Conservation (phyloP, 35 echinoderm and acorn worm genomes). For the Holothuria glaberrima region DNA sequence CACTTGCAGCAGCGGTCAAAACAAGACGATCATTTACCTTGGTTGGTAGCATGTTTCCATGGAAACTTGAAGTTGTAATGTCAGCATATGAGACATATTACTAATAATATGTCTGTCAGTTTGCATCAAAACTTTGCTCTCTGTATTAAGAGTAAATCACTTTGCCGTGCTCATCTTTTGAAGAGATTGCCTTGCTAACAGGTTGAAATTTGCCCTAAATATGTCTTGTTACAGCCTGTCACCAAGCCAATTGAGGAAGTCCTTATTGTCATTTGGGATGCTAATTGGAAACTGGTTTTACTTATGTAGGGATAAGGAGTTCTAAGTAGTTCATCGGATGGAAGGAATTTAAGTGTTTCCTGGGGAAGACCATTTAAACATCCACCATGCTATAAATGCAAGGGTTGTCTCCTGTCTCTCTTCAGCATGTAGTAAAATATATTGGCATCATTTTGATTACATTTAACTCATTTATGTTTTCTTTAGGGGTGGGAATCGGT, state of each 20-base stretch:
- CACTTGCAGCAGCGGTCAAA: too few relatives aligned
- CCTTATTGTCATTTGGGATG: slow-evolving; percentile 25
- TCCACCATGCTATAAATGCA: too few relatives aligned
- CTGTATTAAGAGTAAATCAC: too few relatives aligned
- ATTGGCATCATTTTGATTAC: neutral
- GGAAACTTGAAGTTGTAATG: too few relatives aligned
- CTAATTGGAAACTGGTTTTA: neutral
- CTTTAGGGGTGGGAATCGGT: neutral
- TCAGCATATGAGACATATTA: neutral
- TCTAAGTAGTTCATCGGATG: slow-evolving; percentile 16
- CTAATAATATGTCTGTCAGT: neutral
- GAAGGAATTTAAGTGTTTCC: slow-evolving; percentile 9
- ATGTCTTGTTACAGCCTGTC: slow-evolving; percentile 53
- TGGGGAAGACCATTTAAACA: too few relatives aligned
- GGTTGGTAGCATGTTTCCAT: too few relatives aligned
- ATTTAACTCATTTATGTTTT: neutral
- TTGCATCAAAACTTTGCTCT: too few relatives aligned
- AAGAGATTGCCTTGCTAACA: neutral
- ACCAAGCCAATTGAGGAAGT: slow-evolving; percentile 45
- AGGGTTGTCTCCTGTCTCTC: too few relatives aligned
- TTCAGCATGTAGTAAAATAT: too few relatives aligned
- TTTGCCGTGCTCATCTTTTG: too few relatives aligned
- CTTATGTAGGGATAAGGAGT: neutral
- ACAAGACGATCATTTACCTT: neutral
- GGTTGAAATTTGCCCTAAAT: slow-evolving; percentile 13